Base-by-base conservation (phyloP, 2,888 invertebrate species). In the Trisateles emortualis region DNA sequence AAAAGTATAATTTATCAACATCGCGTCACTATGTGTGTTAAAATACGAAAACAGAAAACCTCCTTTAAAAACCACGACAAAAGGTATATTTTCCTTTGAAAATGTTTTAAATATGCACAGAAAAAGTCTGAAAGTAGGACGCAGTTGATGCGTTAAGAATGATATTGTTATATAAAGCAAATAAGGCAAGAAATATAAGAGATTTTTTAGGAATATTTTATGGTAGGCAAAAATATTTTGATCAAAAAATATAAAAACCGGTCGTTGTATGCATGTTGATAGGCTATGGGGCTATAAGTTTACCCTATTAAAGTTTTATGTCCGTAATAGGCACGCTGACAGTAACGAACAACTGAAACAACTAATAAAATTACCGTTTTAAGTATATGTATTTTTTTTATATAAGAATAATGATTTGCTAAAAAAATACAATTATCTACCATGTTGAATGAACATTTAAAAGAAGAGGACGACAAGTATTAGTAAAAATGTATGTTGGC, bases 1-100 rank as follows among this genome's bases (percentile, higher is more conserved):
- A 68, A 64, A 72, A 60, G 55, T 41, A 54, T 72, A 68, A 85
- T 87, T 83, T 84, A 83, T 86, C 83, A 84, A 78, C 64, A 74
- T 70, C 73, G 69, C 59, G 71, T 72, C 76, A 74, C 66, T 48
- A 51, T 55, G 41, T 53, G 16, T 59, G 44, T 24, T 45, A 16
- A 19, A 41, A 30, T 22, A 41, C 17, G n/a, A 16, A 16, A 46
- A 16, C 8, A 10, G 0, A 58, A 35, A 46, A 51, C 14, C 9
- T 33, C 56, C 58, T 45, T 39, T 64, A 48, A 32, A 8, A 2
- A n/a, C 11, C 0, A 19, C 8, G 11, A 1, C 0, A 29, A 41
- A 64, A 35, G 46, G 68, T 54, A 8, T 13, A n/a, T 39, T 55
- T 44, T 53, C 9, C 17, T 10, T 32, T 56, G 49, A 1, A 9